Percentiles rank a stretch among this genome's conserved stretches.
These are phyloP conservation scores for Augochlorella aurata DNA, from an alignment of 2,888 invertebrate genomes.

Conservation along the genomic window DNA sequence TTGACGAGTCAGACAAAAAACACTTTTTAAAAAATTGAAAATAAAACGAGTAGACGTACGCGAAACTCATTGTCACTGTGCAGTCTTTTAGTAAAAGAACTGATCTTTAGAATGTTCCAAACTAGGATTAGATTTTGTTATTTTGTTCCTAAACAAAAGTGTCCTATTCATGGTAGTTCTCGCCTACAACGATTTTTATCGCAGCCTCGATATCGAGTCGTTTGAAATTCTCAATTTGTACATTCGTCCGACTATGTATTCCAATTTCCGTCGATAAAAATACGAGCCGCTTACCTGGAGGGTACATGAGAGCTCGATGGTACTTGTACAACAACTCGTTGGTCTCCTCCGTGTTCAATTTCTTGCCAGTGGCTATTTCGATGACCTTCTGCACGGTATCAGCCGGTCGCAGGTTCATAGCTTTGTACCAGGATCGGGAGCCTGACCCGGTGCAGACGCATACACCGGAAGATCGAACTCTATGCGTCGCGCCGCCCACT, in stretches of 20 bases:
- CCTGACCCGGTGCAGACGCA: conserved; percentile 98
- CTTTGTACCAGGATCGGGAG: conserved; percentile 94
- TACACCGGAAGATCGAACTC: conserved; percentile 96
- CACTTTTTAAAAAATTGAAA: too few relatives aligned
- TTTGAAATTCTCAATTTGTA: not conserved
- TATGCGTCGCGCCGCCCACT: conserved; percentile 88
- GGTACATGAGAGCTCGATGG: conserved; percentile 39
- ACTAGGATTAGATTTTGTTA: too few relatives aligned
- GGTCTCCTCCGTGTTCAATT: conserved; percentile 40
- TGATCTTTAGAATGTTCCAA: too few relatives aligned
- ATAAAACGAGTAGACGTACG: too few relatives aligned
- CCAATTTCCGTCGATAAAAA: not conserved
- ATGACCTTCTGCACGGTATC: conserved; percentile 54
- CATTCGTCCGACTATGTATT: not conserved
- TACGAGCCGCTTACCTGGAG: conserved; percentile 46
- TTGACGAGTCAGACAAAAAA: too few relatives aligned
- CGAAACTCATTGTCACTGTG: too few relatives aligned
- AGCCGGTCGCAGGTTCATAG: conserved; percentile 56
- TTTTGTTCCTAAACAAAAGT: too few relatives aligned
- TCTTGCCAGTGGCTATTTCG: conserved; percentile 64
- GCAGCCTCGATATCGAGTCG: not conserved
- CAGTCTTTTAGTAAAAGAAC: too few relatives aligned
- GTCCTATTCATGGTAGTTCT: too few relatives aligned
- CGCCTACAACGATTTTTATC: not conserved
- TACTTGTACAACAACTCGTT: conserved; percentile 49